phyloP scores from a whole-genome alignment of 2,113 vertebrate species.

The Syngnathus typhle region DNA sequence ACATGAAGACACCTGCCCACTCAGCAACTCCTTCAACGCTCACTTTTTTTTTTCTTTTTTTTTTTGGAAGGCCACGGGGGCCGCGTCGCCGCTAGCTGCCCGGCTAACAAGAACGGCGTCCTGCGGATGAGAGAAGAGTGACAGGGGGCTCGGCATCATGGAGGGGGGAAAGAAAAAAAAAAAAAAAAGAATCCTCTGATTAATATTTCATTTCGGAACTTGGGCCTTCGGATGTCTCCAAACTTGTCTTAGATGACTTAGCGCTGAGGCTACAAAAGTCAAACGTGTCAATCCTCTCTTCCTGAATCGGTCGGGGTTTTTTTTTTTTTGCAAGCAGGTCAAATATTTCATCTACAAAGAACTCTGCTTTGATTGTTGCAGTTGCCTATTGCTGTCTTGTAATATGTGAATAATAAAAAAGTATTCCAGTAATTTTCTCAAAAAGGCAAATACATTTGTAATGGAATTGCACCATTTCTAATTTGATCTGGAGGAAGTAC shows the following conservation, averaged over 20 bases:
- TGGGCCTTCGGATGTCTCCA: constrained; percentile 55
- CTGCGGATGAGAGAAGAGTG: constrained; percentile 63
- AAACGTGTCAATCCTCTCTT: constrained; percentile 41
- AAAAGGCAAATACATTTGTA: too few relatives aligned
- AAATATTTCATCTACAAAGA: constrained; percentile 30
- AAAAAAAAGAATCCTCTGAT: constrained; percentile 50
- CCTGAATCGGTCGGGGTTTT: constrained; percentile 26
- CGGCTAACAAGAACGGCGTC: constrained; percentile 63
- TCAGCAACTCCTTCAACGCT: constrained; percentile 57
- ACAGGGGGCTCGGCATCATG: constrained; percentile 53
- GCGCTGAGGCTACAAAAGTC: constrained; percentile 62
- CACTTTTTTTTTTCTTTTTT: constrained; percentile 11
- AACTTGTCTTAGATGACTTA: constrained; percentile 53
- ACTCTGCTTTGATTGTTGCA: constrained; percentile 14
- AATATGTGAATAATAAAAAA: too few relatives aligned
- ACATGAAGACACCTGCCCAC: constrained; percentile 65
- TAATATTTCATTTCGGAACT: constrained; percentile 68
- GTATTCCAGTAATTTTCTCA: too few relatives aligned
- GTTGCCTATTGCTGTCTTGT: background rate
- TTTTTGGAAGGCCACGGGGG: constrained; percentile 43
- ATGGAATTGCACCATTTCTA: too few relatives aligned
- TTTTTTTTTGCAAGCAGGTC: constrained; percentile 36
- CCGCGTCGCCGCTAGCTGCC: constrained; percentile 48
- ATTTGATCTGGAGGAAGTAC: too few relatives aligned
- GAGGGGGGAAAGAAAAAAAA: background rate